Evolutionary conservation across 2,797 vertebrate genomes (phyloP).

Genomic region (Delichon dasypus): DNA sequence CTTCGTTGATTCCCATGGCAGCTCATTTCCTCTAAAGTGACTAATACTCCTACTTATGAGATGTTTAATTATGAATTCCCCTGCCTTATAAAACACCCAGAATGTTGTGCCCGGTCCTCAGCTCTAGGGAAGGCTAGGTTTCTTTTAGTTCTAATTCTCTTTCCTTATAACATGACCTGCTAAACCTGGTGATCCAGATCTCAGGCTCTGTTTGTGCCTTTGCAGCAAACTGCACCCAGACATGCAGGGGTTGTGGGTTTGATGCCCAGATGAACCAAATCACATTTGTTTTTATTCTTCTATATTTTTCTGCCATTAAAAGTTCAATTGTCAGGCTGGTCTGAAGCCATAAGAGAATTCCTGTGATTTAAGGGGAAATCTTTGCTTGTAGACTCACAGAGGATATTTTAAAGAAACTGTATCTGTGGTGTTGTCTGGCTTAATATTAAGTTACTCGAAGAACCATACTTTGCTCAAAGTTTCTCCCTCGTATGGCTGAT

Average conservation of each 20-base stretch:
- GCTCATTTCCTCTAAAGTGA: neutral
- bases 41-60: neutral
- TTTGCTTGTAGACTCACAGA: neutral
- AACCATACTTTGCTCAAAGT: neutral
- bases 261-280: neutral
- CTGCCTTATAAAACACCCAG: neutral
- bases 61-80: conserved; percentile 13
- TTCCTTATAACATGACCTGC: neutral
- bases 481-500: neutral
- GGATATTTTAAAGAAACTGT: neutral
- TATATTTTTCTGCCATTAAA: neutral
- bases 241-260: accelerated
- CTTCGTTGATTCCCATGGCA: neutral
- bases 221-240: neutral
- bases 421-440: neutral
- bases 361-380: neutral
- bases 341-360: neutral
- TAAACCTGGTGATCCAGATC: neutral
- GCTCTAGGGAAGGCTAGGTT: neutral
- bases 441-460: neutral
- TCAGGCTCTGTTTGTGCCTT: neutral
- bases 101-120: neutral
- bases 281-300: neutral
- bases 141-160: neutral
- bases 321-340: neutral